Percentiles rank a stretch among this genome's conserved stretches.
phyloP scores from a whole-genome alignment of 1,140 invertebrate genomes.

The Pogonus chalceus region DNA sequence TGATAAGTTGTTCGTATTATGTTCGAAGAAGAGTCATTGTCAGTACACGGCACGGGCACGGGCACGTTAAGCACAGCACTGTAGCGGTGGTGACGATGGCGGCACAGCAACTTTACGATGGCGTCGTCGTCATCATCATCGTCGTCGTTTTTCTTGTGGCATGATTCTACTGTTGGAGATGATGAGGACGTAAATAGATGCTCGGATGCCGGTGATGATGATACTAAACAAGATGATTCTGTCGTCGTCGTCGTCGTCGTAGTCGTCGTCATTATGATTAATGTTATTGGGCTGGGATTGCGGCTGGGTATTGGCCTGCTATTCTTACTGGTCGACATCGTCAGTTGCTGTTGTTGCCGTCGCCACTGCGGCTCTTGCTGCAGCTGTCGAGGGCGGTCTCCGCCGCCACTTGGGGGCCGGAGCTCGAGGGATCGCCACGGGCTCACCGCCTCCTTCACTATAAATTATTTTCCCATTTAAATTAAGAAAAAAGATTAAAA shows the following conservation, averaged over 20 bases:
- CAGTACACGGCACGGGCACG: slow-evolving; percentile 1
- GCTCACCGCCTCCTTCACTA: slow-evolving; percentile 9
- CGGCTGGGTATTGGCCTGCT: no score
- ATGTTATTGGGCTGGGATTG: no score
- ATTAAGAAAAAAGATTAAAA: no score
- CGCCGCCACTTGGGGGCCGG: background rate
- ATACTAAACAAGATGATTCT: no score
- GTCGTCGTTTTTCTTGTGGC: background rate
- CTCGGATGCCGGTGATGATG: no score
- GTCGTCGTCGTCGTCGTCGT: no score
- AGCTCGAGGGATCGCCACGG: slow-evolving; percentile 4
- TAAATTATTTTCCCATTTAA: no score
- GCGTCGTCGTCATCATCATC: background rate
- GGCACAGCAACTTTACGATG: background rate
- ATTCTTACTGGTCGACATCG: background rate
- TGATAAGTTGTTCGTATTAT: slow-evolving; percentile 7
- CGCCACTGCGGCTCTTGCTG: background rate
- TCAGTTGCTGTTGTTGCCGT: background rate
- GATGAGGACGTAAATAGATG: no score
- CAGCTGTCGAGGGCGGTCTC: background rate
- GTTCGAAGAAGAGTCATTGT: slow-evolving; percentile 2
- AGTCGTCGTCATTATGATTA: no score
- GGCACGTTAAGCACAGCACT: background rate
- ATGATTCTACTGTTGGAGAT: background rate
- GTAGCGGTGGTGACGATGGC: background rate